phyloP scores from a whole-genome alignment of 2,113 vertebrate species.

The Prochilodus magdalenae region DNA sequence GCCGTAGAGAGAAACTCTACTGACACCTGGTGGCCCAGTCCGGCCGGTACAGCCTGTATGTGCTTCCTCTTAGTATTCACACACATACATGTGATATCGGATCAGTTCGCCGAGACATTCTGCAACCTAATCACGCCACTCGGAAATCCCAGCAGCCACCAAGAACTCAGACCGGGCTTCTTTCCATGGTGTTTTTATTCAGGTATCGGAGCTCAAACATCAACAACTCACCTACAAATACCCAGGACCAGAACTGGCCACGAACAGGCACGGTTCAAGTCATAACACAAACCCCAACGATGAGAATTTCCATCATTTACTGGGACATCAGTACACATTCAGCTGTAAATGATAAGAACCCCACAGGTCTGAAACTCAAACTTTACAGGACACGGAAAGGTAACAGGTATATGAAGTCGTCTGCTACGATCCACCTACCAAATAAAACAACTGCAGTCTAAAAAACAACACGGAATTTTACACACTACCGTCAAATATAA shows the following conservation, averaged over 20 bases:
- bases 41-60: not conserved
- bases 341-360: not conserved
- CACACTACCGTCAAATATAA: constrained; percentile 43
- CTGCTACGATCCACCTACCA: not conserved
- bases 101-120: not conserved
- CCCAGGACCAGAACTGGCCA: not conserved
- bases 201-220: not conserved
- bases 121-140: not conserved
- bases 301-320: not conserved
- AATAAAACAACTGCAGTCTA: not conserved
- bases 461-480: constrained; percentile 32
- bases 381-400: not conserved
- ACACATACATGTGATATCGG: not conserved
- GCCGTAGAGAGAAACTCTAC: constrained; percentile 14
- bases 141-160: not conserved
- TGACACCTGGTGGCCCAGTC: constrained; percentile 36
- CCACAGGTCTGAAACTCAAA: not conserved
- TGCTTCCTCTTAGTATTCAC: too few relatives aligned
- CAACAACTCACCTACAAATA: not conserved
- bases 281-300: not conserved
- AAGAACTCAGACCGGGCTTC: not conserved
- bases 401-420: too few relatives aligned
- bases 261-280: not conserved
- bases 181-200: constrained; percentile 29
- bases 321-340: not conserved